Evolutionary conservation across 1,140 invertebrate genomes (phyloP).

Genomic region (Eueides isabella): DNA sequence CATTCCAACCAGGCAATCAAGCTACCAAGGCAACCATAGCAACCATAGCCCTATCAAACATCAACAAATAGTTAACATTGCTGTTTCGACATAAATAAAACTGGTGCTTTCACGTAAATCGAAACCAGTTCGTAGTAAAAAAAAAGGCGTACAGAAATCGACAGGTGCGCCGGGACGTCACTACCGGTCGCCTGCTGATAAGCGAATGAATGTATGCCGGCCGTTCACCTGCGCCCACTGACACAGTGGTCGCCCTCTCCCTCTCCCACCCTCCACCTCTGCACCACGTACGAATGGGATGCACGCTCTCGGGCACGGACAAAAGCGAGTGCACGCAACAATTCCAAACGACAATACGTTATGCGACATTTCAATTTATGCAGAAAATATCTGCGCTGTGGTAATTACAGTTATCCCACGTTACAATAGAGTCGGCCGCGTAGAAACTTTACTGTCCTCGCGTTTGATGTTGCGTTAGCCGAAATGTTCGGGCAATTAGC

Average conservation of each 20-base stretch:
- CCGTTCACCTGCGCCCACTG: constrained; percentile 76
- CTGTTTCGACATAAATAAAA: constrained; percentile 38
- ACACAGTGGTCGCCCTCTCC: constrained; percentile 61
- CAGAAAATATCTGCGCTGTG: constrained; percentile 57
- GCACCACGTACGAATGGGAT: constrained; percentile 40
- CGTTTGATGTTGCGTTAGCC: constrained; percentile 43
- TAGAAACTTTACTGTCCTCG: constrained; percentile 49
- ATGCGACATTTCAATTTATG: constrained; percentile 66
- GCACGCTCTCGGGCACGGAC: constrained; percentile 42
- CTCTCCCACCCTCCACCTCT: constrained; percentile 41
- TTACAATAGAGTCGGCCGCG: constrained; percentile 52
- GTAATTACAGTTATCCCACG: constrained; percentile 62
- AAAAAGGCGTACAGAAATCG: constrained; percentile 48
- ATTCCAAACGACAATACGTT: constrained; percentile 60
- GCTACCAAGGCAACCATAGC: too few species aligned
- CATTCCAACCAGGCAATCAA: too few species aligned
- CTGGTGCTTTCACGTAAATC: constrained; percentile 45
- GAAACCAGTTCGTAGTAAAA: constrained; percentile 43
- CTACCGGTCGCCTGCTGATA: constrained; percentile 72
- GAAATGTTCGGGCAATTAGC: neutral
- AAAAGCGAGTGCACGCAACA: constrained; percentile 59
- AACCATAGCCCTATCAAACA: neutral
- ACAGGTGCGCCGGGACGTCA: constrained; percentile 70
- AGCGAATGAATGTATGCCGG: constrained; percentile 77
- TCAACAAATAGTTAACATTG: neutral